Conservation (phyloP, 2,888 invertebrate genomes). For the Drosophila merina region DNA sequence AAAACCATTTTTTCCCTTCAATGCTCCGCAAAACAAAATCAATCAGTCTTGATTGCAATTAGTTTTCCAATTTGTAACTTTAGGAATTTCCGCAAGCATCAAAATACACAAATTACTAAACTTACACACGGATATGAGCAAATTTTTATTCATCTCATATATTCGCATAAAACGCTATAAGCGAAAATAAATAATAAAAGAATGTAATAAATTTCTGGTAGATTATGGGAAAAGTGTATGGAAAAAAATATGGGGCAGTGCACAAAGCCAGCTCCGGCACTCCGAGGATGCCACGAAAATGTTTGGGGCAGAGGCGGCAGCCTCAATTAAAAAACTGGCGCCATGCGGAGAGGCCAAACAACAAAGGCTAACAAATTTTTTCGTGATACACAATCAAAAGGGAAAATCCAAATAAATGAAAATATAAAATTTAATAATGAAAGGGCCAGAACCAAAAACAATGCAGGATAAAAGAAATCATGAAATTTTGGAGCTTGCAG, state of each 20-base stretch:
- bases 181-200: constrained; percentile 41
- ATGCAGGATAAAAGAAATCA: constrained; percentile 14
- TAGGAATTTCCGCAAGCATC: constrained; percentile 9
- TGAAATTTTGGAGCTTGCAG: constrained; percentile 23
- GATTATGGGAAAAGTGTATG: constrained; percentile 57
- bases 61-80: constrained; percentile 40
- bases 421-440: constrained; percentile 74
- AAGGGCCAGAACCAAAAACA: constrained; percentile 37
- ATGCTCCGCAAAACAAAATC: background rate
- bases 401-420: constrained; percentile 22
- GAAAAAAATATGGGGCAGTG: constrained; percentile 2
- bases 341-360: constrained; percentile 40
- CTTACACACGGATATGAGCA: constrained; percentile 4
- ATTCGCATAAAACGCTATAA: constrained; percentile 41
- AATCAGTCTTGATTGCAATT: constrained; percentile 14
- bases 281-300: constrained; percentile 9
- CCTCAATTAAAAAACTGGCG: constrained; percentile 67
- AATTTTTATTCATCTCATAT: constrained; percentile 32
- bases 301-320: constrained; percentile 9
- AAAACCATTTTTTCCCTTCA: background rate
- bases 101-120: constrained; percentile 54
- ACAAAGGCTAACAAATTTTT: constrained; percentile 72
- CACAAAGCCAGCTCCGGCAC: constrained; percentile 46
- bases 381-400: constrained; percentile 39
- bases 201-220: constrained; percentile 71